Conservation (phyloP, 2,888 invertebrate species). For the Leptopilina drosophilae region DNA sequence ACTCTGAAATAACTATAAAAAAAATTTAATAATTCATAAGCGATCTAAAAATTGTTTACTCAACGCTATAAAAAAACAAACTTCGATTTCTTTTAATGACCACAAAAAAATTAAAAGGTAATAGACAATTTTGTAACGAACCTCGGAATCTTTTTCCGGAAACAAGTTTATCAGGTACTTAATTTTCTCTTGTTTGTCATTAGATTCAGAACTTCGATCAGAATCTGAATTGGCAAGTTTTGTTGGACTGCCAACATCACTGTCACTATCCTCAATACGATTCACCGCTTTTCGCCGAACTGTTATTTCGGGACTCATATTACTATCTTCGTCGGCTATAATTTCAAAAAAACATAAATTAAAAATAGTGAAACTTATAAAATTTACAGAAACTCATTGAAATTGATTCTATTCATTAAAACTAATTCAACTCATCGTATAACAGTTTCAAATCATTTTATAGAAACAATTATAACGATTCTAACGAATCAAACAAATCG, state of each 20-base stretch:
- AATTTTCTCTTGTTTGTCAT: slow-evolving; percentile 72
- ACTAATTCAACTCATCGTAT: no score
- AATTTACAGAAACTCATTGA: no score
- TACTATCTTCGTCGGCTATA: slow-evolving; percentile 74
- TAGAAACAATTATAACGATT: no score
- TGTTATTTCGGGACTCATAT: slow-evolving; percentile 58
- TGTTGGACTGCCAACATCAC: slow-evolving; percentile 64
- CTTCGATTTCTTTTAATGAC: no score
- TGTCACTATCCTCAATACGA: slow-evolving; percentile 74
- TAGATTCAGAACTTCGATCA: slow-evolving; percentile 58
- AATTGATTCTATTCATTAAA: no score
- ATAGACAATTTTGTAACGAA: slow-evolving; percentile 68
- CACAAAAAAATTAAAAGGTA: no score
- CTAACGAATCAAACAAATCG: no score
- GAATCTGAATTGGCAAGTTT: slow-evolving; percentile 59
- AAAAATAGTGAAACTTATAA: background rate
- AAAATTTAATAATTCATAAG: no score
- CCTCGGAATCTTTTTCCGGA: slow-evolving; percentile 81
- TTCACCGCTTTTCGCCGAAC: slow-evolving; percentile 68
- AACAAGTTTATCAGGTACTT: slow-evolving; percentile 82
- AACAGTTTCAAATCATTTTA: no score
- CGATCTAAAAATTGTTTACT: no score
- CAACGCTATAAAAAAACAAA: no score
- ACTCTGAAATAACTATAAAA: no score
- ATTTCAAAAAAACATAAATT: background rate